These are phyloP conservation scores for Podargus strigoides DNA, from an alignment of 2,797 vertebrate species.

Conservation along the genomic window DNA sequence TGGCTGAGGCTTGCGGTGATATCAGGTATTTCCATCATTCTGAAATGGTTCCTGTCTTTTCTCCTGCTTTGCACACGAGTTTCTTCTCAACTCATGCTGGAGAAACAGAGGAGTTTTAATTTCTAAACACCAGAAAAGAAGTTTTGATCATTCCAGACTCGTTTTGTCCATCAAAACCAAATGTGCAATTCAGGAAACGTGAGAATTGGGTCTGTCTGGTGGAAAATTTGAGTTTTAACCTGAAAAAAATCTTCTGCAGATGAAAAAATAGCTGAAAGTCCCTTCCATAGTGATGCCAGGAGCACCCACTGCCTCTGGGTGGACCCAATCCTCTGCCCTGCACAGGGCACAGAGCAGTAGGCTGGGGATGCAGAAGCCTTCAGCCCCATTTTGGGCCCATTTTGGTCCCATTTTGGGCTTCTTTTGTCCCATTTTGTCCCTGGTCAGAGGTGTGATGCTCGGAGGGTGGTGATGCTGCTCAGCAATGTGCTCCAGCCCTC, in stretches of 20 bases:
- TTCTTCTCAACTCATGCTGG: background rate
- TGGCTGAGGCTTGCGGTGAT: background rate
- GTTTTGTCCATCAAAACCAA: background rate
- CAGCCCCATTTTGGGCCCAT: background rate
- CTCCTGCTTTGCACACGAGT: accelerated
- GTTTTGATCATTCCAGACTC: background rate
- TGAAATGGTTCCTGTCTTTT: background rate
- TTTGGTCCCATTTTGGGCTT: background rate
- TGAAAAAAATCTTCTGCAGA: background rate
- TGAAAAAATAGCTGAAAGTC: no score
- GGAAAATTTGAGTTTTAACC: background rate
- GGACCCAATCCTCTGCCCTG: background rate
- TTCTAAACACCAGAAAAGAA: background rate
- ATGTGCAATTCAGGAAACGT: background rate
- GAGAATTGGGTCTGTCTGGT: accelerated
- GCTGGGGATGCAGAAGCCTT: background rate
- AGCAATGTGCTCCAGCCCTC: accelerated
- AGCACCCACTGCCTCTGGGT: accelerated
- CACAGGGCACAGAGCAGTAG: background rate
- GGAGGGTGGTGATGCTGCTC: background rate
- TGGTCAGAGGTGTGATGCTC: accelerated
- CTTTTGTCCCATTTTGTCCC: background rate
- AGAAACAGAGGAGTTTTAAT: background rate
- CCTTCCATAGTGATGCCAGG: background rate
- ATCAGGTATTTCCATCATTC: background rate